Evolutionary conservation across 2,113 vertebrate species (phyloP).

Genomic region (Prinia subflava): DNA sequence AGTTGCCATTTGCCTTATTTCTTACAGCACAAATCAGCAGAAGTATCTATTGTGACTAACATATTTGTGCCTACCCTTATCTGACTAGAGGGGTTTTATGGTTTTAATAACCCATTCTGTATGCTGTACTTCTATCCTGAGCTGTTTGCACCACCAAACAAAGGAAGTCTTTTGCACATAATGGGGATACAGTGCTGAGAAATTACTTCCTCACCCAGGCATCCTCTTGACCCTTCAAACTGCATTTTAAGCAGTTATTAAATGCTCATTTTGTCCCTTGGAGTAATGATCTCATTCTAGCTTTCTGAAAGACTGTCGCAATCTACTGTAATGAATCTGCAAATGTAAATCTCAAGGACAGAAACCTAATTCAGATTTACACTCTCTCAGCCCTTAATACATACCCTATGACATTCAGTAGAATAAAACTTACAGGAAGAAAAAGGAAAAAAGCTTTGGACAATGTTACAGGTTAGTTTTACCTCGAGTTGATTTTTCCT

Average conservation of each 20-base stretch:
- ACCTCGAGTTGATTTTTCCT: neutral
- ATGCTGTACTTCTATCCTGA: constrained; percentile 3
- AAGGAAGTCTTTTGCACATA: constrained; percentile 59
- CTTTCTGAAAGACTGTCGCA: constrained; percentile 18
- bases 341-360: constrained; percentile 57
- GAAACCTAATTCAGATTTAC: constrained; percentile 31
- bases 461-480: neutral
- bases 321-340: constrained; percentile 46
- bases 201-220: constrained; percentile 61
- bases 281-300: constrained; percentile 54
- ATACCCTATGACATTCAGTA: neutral
- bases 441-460: neutral
- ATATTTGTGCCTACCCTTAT: constrained; percentile 23
- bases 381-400: neutral
- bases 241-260: constrained; percentile 59
- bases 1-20: constrained; percentile 41
- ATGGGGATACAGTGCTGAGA: constrained; percentile 47
- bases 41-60: constrained; percentile 38
- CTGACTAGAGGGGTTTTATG: constrained; percentile 26
- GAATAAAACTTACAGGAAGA: neutral
- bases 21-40: constrained; percentile 41
- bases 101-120: constrained; percentile 50
- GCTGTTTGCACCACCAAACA: constrained; percentile 29
- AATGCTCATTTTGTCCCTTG: constrained; percentile 41
- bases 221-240: constrained; percentile 53